These are phyloP conservation scores for Cactoblastis cactorum DNA, from an alignment of 2,888 invertebrate species.

Conservation along the genomic window DNA sequence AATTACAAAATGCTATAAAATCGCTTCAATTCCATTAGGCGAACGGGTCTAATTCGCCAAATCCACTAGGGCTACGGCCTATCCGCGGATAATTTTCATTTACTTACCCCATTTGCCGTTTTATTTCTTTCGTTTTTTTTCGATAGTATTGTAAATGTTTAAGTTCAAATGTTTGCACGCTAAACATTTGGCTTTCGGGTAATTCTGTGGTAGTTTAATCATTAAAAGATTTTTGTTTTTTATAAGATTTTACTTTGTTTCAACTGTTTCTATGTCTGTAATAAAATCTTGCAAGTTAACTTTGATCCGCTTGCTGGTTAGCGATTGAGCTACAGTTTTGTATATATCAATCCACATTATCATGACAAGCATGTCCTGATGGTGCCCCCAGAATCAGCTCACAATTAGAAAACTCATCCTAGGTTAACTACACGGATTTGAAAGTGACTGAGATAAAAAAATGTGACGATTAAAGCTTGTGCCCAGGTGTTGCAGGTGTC, in stretches of 20 bases:
- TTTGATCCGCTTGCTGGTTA: too few relatives aligned
- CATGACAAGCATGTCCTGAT: too few relatives aligned
- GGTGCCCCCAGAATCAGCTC: too few relatives aligned
- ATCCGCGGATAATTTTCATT: slow-evolving; percentile 1
- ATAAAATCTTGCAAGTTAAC: not conserved
- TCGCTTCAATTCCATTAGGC: not conserved
- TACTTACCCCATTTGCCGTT: not conserved
- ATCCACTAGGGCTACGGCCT: not conserved
- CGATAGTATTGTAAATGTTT: slow-evolving; percentile 8
- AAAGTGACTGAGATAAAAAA: too few relatives aligned
- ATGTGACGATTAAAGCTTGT: too few relatives aligned
- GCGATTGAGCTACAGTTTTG: too few relatives aligned
- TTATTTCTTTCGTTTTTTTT: not conserved
- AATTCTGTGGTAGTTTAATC: slow-evolving; percentile 1
- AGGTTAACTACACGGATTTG: too few relatives aligned
- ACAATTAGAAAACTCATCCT: too few relatives aligned
- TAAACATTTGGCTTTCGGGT: slow-evolving; percentile 5
- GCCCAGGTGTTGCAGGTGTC: too few relatives aligned
- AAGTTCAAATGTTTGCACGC: slow-evolving; percentile 2
- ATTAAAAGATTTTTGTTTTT: not conserved
- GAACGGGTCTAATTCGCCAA: slow-evolving; percentile 3
- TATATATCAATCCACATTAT: too few relatives aligned
- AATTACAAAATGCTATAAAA: not conserved
- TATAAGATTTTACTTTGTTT: too few relatives aligned
- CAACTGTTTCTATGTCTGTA: not conserved